These are phyloP conservation scores for Calcarius lapponicus DNA, from an alignment of 2,797 vertebrate species.

Conservation along the genomic window DNA sequence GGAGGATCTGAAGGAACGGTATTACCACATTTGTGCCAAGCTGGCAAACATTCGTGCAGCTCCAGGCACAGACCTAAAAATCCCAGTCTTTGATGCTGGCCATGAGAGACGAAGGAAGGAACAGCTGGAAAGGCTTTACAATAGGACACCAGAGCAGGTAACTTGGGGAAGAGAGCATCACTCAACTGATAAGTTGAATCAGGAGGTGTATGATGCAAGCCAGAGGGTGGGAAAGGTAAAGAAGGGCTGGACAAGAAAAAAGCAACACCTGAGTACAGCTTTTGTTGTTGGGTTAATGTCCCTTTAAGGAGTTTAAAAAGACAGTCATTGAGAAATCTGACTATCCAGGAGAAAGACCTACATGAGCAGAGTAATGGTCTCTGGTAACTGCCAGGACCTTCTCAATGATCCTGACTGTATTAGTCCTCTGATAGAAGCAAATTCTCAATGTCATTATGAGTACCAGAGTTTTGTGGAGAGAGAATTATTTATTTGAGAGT, in stretches of 20 bases:
- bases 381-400: not conserved
- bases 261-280: not conserved
- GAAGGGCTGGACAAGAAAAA: not conserved
- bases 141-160: slow-evolving; percentile 96
- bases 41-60: slow-evolving; percentile 91
- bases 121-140: slow-evolving; percentile 95
- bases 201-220: not conserved
- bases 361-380: not conserved
- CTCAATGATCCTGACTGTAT: not conserved
- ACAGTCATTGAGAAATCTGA: not conserved
- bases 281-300: not conserved
- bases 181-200: not conserved
- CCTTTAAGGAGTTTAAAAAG: not conserved
- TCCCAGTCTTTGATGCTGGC: slow-evolving; percentile 94
- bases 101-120: slow-evolving; percentile 96
- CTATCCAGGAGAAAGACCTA: not conserved
- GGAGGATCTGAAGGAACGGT: slow-evolving; percentile 96
- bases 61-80: slow-evolving; percentile 91
- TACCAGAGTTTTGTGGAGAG: not conserved
- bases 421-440: not conserved
- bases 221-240: not conserved
- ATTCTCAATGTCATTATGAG: not conserved
- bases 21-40: slow-evolving; percentile 95
- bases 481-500: not conserved
- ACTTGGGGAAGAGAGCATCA: not conserved